phyloP scores from a whole-genome alignment of 2,113 vertebrate species.

The Gymnocephalus cernua region DNA sequence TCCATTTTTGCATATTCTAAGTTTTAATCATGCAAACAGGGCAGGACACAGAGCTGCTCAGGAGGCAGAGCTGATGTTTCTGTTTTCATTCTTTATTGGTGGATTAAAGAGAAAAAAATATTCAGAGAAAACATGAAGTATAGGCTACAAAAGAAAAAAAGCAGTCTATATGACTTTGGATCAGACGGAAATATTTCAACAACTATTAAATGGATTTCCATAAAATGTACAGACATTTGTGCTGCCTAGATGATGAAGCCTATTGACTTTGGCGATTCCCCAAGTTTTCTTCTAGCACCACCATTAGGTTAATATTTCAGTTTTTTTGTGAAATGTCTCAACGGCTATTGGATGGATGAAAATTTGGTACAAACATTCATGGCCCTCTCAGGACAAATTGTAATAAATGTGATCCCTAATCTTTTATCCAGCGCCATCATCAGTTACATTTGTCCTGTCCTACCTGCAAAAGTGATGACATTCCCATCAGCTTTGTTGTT shows the following conservation, averaged over 20 bases:
- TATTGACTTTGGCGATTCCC: too few species aligned
- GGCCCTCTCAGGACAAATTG: neutral
- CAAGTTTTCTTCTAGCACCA: neutral
- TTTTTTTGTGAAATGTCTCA: neutral
- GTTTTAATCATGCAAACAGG: conserved; percentile 4
- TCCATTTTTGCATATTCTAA: neutral
- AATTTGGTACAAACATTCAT: too few species aligned
- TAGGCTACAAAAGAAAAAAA: neutral
- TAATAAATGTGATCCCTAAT: neutral
- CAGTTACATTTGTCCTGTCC: too few species aligned
- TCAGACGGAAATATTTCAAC: neutral
- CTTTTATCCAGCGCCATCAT: neutral
- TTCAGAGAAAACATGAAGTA: neutral
- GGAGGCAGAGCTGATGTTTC: neutral
- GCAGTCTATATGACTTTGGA: neutral
- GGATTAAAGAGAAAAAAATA: neutral
- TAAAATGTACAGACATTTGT: neutral
- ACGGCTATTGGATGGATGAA: neutral
- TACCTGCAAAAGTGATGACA: neutral
- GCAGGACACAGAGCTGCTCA: neutral
- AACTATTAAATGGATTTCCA: neutral
- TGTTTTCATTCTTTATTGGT: neutral
- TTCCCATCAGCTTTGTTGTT: neutral
- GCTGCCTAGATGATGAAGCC: neutral
- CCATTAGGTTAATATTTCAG: too few species aligned